Percentiles rank a stretch among this genome's conserved stretches.
Evolutionary conservation across 2,888 invertebrate genomes (phyloP).

Genomic region (Chymomyza procnemis): DNA sequence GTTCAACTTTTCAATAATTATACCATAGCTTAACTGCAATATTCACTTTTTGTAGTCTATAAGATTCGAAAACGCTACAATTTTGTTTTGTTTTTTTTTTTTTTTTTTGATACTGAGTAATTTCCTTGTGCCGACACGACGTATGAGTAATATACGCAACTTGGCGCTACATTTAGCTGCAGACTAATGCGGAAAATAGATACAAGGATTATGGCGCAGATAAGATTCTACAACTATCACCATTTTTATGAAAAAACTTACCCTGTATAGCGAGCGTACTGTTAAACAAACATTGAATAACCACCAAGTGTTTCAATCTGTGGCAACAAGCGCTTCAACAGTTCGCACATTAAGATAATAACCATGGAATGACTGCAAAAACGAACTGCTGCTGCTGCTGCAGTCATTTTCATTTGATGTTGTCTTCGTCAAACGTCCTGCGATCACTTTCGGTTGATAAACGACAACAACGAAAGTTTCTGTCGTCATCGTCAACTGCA

Average conservation of each 20-base stretch:
- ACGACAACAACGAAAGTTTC: conserved; percentile 56
- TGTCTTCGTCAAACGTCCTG: conserved; percentile 62
- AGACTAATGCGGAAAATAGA: neutral
- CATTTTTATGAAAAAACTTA: neutral
- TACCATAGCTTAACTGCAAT: neutral
- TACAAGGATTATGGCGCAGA: neutral
- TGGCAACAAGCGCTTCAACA: neutral
- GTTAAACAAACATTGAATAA: conserved; percentile 6
- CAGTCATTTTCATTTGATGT: conserved; percentile 45
- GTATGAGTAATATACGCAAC: conserved; percentile 38
- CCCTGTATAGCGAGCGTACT: conserved; percentile 22
- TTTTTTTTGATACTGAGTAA: conserved; percentile 18
- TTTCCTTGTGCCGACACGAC: conserved; percentile 36
- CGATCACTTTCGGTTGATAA: conserved; percentile 63
- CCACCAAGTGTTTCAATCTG: conserved; percentile 3
- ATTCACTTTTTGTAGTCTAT: conserved; percentile 4
- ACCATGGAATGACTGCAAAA: neutral
- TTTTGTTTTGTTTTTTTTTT: conserved; percentile 19
- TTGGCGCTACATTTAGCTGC: neutral
- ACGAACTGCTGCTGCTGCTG: conserved; percentile 23
- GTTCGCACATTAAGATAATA: conserved; percentile 71
- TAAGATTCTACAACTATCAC: neutral
- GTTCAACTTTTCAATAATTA: no score
- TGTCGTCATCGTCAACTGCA: conserved; percentile 27
- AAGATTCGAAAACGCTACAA: conserved; percentile 18